A percentile compares a stretch with the other conserved stretches of the same genome.
These are phyloP conservation scores for Liopterus haemorrhoidalis DNA, from an alignment of 2,888 invertebrate species.

Conservation along the genomic window DNA sequence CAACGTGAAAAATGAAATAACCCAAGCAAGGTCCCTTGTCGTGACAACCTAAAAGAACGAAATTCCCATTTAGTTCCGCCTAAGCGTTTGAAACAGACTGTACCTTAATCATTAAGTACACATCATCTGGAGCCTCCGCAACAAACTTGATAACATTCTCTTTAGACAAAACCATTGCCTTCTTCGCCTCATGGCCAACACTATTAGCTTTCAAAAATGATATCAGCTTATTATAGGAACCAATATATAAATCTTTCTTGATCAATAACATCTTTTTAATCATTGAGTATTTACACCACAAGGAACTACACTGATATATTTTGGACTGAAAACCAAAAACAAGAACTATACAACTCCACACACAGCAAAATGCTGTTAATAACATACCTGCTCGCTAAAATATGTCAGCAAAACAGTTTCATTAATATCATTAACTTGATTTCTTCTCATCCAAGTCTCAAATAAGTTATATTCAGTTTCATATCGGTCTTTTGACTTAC, in stretches of 20 bases:
- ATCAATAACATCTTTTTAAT: conserved; percentile 1
- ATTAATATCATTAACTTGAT: not conserved
- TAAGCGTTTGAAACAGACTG: no score
- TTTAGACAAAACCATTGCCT: conserved; percentile 1
- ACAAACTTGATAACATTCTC: not conserved
- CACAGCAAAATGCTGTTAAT: conserved; percentile 1
- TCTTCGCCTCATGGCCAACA: not conserved
- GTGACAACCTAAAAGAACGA: no score
- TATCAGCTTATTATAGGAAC: not conserved
- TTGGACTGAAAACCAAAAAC: not conserved
- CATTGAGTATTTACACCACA: conserved; percentile 2
- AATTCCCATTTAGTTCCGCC: no score
- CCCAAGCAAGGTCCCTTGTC: no score
- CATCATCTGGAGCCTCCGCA: not conserved
- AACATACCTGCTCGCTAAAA: conserved; percentile 4
- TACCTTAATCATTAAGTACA: no score
- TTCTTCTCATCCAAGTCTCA: not conserved
- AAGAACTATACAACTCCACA: not conserved
- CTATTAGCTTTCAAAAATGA: no score
- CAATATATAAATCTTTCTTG: conserved; percentile 1
- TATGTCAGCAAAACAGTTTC: conserved; percentile 5
- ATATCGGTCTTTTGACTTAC: not conserved
- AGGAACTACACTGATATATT: not conserved
- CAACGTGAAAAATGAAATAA: no score
- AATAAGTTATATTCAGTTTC: not conserved